phyloP scores from a whole-genome alignment of 2,888 invertebrate species.

The Sisyra terminalis region DNA sequence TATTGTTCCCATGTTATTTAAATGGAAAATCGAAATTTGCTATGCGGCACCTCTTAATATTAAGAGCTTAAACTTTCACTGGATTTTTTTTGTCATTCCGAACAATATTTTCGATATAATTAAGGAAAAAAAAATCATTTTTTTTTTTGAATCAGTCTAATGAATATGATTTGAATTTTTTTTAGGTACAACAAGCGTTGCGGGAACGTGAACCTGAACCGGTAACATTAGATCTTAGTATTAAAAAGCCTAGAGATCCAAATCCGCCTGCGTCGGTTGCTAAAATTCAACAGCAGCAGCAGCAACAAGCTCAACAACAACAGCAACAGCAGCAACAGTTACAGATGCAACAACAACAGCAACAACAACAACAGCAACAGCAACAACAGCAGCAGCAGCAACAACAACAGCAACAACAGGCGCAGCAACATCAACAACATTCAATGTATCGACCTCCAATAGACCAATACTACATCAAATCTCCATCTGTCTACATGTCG shows the following conservation, averaged over 20 bases:
- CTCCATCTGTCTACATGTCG: conserved; percentile 29
- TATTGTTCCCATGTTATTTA: too few relatives aligned
- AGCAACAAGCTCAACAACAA: conserved; percentile 29
- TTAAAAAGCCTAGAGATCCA: conserved; percentile 46
- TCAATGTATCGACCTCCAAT: conserved; percentile 16
- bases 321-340: conserved; percentile 24
- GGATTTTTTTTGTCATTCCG: too few relatives aligned
- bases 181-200: conserved; percentile 17
- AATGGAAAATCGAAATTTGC: too few relatives aligned
- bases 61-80: too few relatives aligned
- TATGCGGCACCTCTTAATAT: too few relatives aligned
- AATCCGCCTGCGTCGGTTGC: conserved; percentile 18
- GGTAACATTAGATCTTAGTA: conserved; percentile 56
- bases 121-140: too few relatives aligned
- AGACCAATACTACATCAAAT: conserved; percentile 23
- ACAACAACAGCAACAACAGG: conserved; percentile 19
- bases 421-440: conserved; percentile 17
- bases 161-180: background rate
- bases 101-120: too few relatives aligned
- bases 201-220: conserved; percentile 41
- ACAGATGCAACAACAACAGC: conserved; percentile 20
- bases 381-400: conserved; percentile 16
- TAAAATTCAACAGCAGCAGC: conserved; percentile 17
- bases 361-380: conserved; percentile 17
- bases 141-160: background rate